Percentiles rank a stretch among this genome's conserved stretches.
phyloP scores from a whole-genome alignment of 2,797 vertebrate species.

The Hyperoplus lanceolatus region DNA sequence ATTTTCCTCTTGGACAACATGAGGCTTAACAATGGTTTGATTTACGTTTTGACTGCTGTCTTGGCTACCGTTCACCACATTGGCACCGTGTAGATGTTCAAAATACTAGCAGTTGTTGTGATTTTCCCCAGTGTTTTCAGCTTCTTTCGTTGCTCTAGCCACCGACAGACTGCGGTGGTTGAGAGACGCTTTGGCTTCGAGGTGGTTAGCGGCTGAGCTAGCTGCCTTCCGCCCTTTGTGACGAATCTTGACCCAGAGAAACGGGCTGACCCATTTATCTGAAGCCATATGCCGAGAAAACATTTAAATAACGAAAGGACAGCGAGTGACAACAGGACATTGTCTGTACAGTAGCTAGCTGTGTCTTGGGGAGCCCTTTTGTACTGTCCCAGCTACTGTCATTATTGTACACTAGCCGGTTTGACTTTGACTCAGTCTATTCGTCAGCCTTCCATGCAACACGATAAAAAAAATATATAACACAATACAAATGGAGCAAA shows the following conservation, averaged over 20 bases:
- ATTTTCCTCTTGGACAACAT: conserved; percentile 22
- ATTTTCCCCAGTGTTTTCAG: background rate
- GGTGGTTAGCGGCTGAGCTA: conserved; percentile 53
- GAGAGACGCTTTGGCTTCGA: conserved; percentile 17
- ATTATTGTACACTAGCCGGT: conserved; percentile 15
- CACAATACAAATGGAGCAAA: conserved; percentile 15
- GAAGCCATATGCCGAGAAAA: conserved; percentile 1
- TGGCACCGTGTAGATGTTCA: background rate
- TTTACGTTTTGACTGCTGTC: conserved; percentile 6
- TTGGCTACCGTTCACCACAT: background rate
- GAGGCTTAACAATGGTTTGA: background rate
- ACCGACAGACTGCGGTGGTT: conserved; percentile 14
- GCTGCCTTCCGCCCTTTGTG: conserved; percentile 78
- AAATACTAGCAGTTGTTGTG: background rate
- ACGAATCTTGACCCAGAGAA: conserved; percentile 54
- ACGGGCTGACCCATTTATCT: conserved; percentile 37
- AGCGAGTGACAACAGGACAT: background rate
- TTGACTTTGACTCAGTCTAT: conserved; percentile 33
- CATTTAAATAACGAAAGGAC: background rate
- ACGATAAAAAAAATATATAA: no score
- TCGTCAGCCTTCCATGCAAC: background rate
- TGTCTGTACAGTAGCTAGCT: background rate
- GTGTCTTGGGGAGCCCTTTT: background rate
- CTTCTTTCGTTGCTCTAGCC: background rate
- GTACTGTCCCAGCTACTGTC: background rate